These are phyloP conservation scores for Andrena cerasifolii DNA, from an alignment of 1,140 invertebrate genomes.

Conservation along the genomic window DNA sequence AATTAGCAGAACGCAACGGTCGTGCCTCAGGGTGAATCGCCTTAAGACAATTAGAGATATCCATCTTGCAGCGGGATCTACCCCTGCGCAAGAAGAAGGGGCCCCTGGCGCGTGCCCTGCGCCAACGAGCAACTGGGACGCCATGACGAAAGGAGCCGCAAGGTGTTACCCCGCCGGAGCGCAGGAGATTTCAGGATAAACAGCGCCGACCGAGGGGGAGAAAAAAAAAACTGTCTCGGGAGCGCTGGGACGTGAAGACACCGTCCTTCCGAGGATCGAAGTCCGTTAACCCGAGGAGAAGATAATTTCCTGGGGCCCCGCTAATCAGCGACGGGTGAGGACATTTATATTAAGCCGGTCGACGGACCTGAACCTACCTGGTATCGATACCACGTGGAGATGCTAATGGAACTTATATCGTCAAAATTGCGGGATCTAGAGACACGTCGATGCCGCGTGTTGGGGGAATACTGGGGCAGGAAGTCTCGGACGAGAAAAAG, in stretches of 20 bases:
- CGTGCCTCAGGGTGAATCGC: slow-evolving; percentile 44
- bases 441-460: no score
- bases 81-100: slow-evolving; percentile 38
- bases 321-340: neutral
- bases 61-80: slow-evolving; percentile 58
- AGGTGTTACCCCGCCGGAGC: slow-evolving; percentile 57
- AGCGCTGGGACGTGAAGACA: slow-evolving; percentile 22
- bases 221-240: slow-evolving; percentile 17
- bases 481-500: no score
- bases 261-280: slow-evolving; percentile 26
- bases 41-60: slow-evolving; percentile 69
- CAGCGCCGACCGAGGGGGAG: slow-evolving; percentile 37
- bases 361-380: no score
- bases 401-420: no score
- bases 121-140: slow-evolving; percentile 41
- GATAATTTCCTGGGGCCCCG: neutral
- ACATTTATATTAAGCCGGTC: neutral
- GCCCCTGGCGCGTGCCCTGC: slow-evolving; percentile 51
- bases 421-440: no score
- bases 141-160: slow-evolving; percentile 54
- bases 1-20: slow-evolving; percentile 59
- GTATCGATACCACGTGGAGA: no score
- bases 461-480: no score
- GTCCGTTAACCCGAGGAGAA: slow-evolving; percentile 41
- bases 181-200: slow-evolving; percentile 65